Evolutionary conservation across 2,888 invertebrate species (phyloP), one percentile per base, ranked within the genome.

Genomic region (Torymus aiolomorphi): DNA sequence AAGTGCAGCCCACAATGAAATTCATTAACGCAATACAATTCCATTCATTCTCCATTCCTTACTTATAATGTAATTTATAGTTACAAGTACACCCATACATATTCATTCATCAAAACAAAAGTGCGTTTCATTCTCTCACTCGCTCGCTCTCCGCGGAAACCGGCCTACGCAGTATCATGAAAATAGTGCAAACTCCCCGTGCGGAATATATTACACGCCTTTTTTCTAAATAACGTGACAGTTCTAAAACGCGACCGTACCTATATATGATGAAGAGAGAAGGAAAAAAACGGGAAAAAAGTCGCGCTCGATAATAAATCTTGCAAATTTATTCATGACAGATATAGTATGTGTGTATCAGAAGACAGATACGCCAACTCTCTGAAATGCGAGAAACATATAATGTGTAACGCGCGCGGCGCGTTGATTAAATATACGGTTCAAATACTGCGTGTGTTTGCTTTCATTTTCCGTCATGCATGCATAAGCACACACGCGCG

Each of bases 401-500:
- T 42, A 42, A 42, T 42, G 42, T 42, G 42, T 42, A 42, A 42
- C 42, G 42, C 31, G 31, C 31, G 31, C 42, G 42, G 51, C 24
- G 63, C 59, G 20, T 57, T 59, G n/a, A 69, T 56, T 74, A 56
- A 69, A 74, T 69, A 74, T 69, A 52, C 31, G 31, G 56, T 16
- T 73, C 69, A 56, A 76, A 63, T 67, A 42, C 42, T 42, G 42
- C 42, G 8, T 42, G 8, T 42, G 57, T 78, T 78, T 56, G 69
- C 78, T 74, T 78, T 74, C 69, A 42, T 74, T 78, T 74, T 69
- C 18, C 74, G 69, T 69, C 56, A 69, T 63, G 56, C 67, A 49
- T 69, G 56, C 51, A 57, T 69, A 31, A 61, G 5, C 54, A 18
- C 56, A 62, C 18, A 10, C 42, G 42, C 42, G 42, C 42, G 8